Evolutionary conservation across 2,888 invertebrate genomes (phyloP), one percentile per base, ranked within the genome.

Genomic region (Cremastinae sp.): DNA sequence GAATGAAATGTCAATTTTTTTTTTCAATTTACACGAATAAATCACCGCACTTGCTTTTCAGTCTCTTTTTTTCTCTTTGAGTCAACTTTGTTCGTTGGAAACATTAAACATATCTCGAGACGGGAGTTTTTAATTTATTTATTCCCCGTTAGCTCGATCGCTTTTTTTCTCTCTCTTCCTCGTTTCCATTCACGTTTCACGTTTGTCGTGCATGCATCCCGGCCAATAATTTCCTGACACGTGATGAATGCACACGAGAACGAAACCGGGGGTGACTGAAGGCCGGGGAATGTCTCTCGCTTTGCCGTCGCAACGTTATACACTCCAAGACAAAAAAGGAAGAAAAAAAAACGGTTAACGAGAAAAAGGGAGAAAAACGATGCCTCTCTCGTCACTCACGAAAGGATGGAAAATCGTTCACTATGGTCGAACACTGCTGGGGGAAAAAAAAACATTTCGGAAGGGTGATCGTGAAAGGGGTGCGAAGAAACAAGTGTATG

Each of bases 161-260:
- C 47, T 47, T 22, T 59, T 74, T 47, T 66, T 54, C 49, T 41
- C 22, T 49, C 49, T 36, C 49, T 59, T 54, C 28, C 28, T 9
- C 22, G 12, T 38, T 20, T 54, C 10, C 36, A 36, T 62, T 43
- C 41, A 47, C 47, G 51, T 56, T 70, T 73, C 69, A 59, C 53
- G 54, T 69, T 41, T 5, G 5, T 28, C 59, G 49, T 73, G 58
- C 47, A 41, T 73, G 53, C 61, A 58, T 73, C 72, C 45, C 47
- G 65, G 51, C 43, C 69, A 65, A 73, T 77, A 77, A 77, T 77
- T 73, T 77, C 76, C 76, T 73, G 69, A 53, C 69, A 65, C 64
- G 58, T 61, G 73, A 75, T 53, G 28, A 41, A 51, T 10, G 54
- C 51, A 43, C 18, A 18, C 16, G 43, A 36, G 16, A 56, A 47